Percentiles rank a stretch among this genome's conserved stretches.
Evolutionary conservation across 1,140 invertebrate genomes (phyloP).

Genomic region (Caenorhabditis tropicalis): DNA sequence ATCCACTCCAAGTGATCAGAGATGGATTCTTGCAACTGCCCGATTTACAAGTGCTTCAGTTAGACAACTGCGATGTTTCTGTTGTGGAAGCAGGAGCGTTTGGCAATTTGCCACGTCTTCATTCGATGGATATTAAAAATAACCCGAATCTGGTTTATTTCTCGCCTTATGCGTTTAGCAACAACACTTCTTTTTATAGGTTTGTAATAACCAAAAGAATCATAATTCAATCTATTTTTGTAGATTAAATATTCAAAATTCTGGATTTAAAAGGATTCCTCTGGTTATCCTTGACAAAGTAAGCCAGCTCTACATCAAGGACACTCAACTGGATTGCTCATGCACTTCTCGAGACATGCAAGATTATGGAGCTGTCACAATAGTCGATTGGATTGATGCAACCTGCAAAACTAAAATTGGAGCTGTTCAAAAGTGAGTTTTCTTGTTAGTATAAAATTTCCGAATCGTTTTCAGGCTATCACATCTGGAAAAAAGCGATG

Average conservation of each 20-base stretch:
- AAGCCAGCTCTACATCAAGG: constrained; percentile 7
- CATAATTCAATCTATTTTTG: too few relatives aligned
- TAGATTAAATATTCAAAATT: constrained; percentile 5
- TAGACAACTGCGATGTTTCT: not conserved
- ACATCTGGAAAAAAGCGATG: not conserved
- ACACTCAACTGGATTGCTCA: not conserved
- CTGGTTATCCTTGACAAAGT: constrained; percentile 11
- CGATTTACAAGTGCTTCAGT: not conserved
- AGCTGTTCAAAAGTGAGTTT: not conserved
- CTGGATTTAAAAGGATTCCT: not conserved
- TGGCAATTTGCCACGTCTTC: not conserved
- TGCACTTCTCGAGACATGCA: constrained; percentile 12
- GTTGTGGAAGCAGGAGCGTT: constrained; percentile 10
- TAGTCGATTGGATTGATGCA: constrained; percentile 20
- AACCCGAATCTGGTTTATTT: not conserved
- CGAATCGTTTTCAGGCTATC: not conserved
- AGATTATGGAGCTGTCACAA: not conserved
- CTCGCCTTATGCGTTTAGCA: not conserved
- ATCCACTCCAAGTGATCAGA: not conserved
- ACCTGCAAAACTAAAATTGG: constrained; percentile 17
- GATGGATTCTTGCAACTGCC: not conserved
- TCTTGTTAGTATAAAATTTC: too few relatives aligned
- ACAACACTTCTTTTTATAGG: not conserved
- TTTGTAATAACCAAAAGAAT: not conserved
- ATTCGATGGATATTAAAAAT: constrained; percentile 8